These are phyloP conservation scores for Laodelphax striatellus DNA, from an alignment of 1,140 invertebrate species.

Conservation along the genomic window DNA sequence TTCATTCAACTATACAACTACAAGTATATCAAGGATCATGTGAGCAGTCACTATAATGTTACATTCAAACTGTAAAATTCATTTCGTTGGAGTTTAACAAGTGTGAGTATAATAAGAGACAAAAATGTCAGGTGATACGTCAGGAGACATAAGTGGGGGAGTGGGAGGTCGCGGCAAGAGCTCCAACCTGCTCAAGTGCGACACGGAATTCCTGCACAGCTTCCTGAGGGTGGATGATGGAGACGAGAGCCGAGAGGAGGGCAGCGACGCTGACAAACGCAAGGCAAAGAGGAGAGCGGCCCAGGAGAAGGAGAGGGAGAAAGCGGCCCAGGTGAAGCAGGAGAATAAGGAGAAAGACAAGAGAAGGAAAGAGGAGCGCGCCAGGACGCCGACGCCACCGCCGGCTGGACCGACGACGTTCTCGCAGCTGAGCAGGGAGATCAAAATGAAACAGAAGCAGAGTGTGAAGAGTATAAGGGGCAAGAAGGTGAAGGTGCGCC, in stretches of 20 bases:
- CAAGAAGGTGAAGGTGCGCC: constrained; percentile 26
- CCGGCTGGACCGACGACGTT: constrained; percentile 11
- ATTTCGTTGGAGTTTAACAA: no score
- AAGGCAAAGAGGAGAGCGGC: constrained; percentile 14
- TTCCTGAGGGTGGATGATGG: constrained; percentile 20
- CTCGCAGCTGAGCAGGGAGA: constrained; percentile 31
- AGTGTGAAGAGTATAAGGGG: constrained; percentile 26
- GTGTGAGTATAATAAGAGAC: not conserved
- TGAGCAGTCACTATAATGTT: no score
- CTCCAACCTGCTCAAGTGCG: constrained; percentile 20
- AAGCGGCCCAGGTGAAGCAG: not conserved
- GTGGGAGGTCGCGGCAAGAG: constrained; percentile 18
- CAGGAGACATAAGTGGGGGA: constrained; percentile 27
- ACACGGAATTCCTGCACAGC: constrained; percentile 26
- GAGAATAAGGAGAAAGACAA: not conserved
- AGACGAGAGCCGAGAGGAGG: constrained; percentile 11
- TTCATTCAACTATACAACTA: no score
- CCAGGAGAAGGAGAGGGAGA: not conserved
- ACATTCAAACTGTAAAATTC: no score
- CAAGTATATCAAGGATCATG: no score
- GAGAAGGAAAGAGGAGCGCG: constrained; percentile 10
- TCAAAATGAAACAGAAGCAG: constrained; percentile 30
- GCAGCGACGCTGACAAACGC: constrained; percentile 5
- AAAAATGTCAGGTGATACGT: not conserved
- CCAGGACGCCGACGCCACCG: not conserved